Conservation (phyloP, 2,113 vertebrate species). For the Ancistrus triradiatus region DNA sequence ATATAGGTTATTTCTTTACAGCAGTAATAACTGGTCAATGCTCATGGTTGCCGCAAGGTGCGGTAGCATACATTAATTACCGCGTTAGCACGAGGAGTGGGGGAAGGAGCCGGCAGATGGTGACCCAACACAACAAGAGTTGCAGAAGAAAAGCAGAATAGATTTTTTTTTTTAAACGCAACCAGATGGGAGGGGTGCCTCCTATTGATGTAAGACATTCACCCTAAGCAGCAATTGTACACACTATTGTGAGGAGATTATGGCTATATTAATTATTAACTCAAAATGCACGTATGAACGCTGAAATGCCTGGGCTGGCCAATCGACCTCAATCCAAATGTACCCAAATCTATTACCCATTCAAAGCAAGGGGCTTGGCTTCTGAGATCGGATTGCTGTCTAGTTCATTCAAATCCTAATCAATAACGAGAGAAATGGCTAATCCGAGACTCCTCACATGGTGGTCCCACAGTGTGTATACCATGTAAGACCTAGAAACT, state of each 20-base stretch:
- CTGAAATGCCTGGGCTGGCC: neutral
- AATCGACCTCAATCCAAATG: neutral
- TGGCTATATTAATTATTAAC: conserved; percentile 10
- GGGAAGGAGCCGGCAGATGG: conserved; percentile 40
- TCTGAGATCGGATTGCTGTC: no score
- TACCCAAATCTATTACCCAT: neutral
- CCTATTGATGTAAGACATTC: conserved; percentile 38
- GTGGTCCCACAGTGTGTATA: no score
- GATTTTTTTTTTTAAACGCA: conserved; percentile 33
- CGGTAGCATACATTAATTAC: conserved; percentile 25
- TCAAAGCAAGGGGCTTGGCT: neutral
- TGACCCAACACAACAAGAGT: conserved; percentile 33
- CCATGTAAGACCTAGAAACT: no score
- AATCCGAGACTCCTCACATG: no score
- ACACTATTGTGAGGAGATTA: conserved; percentile 10
- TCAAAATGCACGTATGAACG: neutral
- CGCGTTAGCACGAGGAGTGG: conserved; percentile 8
- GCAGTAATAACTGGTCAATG: neutral
- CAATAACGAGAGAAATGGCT: no score
- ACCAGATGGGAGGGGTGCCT: conserved; percentile 45
- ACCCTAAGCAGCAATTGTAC: conserved; percentile 15
- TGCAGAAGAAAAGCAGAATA: conserved; percentile 34
- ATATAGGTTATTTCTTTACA: no score
- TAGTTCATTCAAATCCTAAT: no score
- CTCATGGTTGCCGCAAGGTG: neutral